Percentiles rank a stretch among this genome's conserved stretches.
These are phyloP conservation scores for Rhagoletis zephyria DNA, from an alignment of 1,140 invertebrate species.

Conservation along the genomic window DNA sequence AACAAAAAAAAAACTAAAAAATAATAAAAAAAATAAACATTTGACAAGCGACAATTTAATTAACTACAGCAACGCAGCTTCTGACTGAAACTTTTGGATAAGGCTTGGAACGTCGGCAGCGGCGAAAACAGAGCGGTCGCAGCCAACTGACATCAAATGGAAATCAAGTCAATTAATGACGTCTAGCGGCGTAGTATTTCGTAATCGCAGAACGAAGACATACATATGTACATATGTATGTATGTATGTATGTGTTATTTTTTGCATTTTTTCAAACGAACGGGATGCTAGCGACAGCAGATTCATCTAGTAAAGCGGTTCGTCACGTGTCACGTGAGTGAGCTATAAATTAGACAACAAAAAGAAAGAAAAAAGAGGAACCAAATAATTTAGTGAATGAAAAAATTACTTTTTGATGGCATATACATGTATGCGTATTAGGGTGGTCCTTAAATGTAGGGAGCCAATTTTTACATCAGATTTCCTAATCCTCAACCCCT, in stretches of 20 bases:
- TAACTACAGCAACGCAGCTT: constrained; percentile 2
- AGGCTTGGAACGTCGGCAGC: not conserved
- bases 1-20: not conserved
- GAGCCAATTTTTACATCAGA: too few species aligned
- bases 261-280: too few species aligned
- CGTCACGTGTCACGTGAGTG: constrained; percentile 18
- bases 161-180: not conserved
- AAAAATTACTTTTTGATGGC: too few species aligned
- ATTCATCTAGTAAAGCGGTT: not conserved
- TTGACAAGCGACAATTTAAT: constrained; percentile 34
- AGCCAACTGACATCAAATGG: not conserved
- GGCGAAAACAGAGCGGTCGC: not conserved
- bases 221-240: too few species aligned
- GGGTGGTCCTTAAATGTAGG: too few species aligned
- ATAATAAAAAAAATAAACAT: not conserved
- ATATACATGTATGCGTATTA: too few species aligned
- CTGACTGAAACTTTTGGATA: not conserved
- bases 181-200: constrained; percentile 5
- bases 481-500: too few species aligned
- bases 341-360: not conserved
- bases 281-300: not conserved
- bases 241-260: too few species aligned
- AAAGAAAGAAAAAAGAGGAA: not conserved
- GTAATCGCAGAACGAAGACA: not conserved
- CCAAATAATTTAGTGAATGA: too few species aligned